These are phyloP conservation scores for Barnardius zonarius DNA, from an alignment of 2,113 vertebrate species.

Conservation along the genomic window DNA sequence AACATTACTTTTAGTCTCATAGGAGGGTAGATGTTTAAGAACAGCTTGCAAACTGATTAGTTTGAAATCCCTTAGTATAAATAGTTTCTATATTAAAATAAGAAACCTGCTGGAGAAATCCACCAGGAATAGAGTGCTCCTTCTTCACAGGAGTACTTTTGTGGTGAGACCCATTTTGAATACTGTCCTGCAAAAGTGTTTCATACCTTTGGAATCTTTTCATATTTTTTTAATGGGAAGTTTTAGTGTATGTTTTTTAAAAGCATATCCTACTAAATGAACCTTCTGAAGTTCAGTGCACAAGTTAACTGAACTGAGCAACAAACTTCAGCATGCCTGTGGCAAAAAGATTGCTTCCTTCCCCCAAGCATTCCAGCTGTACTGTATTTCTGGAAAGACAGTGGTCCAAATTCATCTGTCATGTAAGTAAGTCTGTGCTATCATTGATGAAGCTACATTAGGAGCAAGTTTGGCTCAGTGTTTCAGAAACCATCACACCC, in stretches of 20 bases:
- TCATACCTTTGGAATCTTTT: neutral
- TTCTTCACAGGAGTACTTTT: neutral
- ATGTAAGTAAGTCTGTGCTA: neutral
- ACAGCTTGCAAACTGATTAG: slow-evolving; percentile 28
- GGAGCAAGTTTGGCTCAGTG: neutral
- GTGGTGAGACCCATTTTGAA: neutral
- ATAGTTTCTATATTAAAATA: slow-evolving; percentile 6
- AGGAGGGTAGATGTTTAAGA: slow-evolving; percentile 1
- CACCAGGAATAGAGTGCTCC: neutral
- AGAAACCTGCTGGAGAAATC: neutral
- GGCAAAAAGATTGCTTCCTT: slow-evolving; percentile 19
- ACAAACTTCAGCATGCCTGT: neutral
- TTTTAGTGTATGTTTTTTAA: neutral
- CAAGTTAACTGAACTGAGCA: slow-evolving; percentile 31
- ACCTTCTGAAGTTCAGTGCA: slow-evolving; percentile 35
- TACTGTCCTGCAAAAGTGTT: neutral
- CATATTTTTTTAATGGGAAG: neutral
- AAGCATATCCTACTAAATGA: slow-evolving; percentile 2
- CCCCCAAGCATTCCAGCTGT: neutral
- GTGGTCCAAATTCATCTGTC: neutral
- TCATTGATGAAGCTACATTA: neutral
- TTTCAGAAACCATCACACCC: neutral
- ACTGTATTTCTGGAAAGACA: neutral
- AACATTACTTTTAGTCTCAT: slow-evolving; percentile 16
- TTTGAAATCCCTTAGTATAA: slow-evolving; percentile 8